Conservation (phyloP, 1,140 invertebrate species). For the Wasmannia auropunctata region DNA sequence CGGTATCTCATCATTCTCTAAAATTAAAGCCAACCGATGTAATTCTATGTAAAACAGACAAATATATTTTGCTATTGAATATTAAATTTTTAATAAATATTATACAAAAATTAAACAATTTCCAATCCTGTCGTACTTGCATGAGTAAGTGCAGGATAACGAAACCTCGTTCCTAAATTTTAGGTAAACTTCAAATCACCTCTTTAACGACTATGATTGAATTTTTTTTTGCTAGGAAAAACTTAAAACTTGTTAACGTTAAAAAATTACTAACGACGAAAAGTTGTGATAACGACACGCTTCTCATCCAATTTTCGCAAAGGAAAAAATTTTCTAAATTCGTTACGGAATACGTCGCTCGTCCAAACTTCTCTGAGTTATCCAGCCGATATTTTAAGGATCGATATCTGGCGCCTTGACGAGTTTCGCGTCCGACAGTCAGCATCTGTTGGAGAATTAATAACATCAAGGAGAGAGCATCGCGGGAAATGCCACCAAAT, state of each 20-base stretch:
- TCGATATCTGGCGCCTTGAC: not conserved
- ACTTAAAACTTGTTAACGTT: not conserved
- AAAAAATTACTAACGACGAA: not conserved
- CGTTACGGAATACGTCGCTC: not conserved
- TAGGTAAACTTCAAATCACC: not conserved
- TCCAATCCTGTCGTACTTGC: not conserved
- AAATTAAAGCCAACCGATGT: not conserved
- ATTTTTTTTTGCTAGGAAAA: not conserved
- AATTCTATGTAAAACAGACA: not conserved
- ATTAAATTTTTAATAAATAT: not conserved
- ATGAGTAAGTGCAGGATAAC: not conserved
- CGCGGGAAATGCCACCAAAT: conserved; percentile 4
- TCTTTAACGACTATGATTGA: not conserved
- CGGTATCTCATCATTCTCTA: not conserved
- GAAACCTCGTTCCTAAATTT: not conserved
- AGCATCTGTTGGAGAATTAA: conserved; percentile 13
- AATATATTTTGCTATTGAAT: not conserved
- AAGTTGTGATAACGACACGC: not conserved
- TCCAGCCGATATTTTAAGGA: not conserved
- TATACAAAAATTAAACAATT: conserved; percentile 9
- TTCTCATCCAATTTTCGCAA: not conserved
- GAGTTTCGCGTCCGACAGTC: not conserved
- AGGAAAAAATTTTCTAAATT: conserved; percentile 19
- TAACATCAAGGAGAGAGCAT: not conserved
- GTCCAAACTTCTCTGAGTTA: not conserved